These are phyloP conservation scores for Phorcus lineatus DNA, from an alignment of 2,888 invertebrate species.

Conservation along the genomic window DNA sequence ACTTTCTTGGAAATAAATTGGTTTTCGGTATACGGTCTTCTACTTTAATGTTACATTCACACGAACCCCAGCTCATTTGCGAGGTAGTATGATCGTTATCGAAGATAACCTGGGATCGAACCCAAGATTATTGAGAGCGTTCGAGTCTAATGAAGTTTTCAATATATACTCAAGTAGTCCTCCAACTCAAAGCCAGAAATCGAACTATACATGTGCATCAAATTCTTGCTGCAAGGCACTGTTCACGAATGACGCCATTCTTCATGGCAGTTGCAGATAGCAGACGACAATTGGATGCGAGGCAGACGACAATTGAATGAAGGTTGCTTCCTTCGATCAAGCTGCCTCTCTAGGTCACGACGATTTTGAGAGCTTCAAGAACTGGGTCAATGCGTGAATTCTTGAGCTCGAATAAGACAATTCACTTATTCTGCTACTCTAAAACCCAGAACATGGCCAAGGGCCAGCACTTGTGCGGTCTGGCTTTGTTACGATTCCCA, in stretches of 20 bases:
- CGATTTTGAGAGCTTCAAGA: not conserved
- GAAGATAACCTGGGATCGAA: no score
- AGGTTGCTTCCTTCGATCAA: not conserved
- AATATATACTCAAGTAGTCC: no score
- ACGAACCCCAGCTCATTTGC: no score
- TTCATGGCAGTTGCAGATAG: not conserved
- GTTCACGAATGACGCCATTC: not conserved
- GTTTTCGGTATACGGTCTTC: no score
- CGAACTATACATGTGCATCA: no score
- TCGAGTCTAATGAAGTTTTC: no score
- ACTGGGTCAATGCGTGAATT: not conserved
- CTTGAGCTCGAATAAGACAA: conserved; percentile 4
- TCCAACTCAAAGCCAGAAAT: no score
- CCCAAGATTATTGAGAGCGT: no score
- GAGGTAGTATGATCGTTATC: no score
- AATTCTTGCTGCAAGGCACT: no score
- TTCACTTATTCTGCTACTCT: not conserved
- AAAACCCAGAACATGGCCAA: not conserved
- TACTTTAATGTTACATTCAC: no score
- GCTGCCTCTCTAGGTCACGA: not conserved
- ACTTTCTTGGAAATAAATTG: no score
- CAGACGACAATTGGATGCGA: not conserved
- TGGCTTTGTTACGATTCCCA: not conserved
- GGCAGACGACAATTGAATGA: not conserved
- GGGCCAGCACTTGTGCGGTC: not conserved